A percentile compares a stretch with the other conserved stretches of the same genome.
Evolutionary conservation across 2,797 vertebrate species (phyloP).

Genomic region (Peromyscus attwateri): DNA sequence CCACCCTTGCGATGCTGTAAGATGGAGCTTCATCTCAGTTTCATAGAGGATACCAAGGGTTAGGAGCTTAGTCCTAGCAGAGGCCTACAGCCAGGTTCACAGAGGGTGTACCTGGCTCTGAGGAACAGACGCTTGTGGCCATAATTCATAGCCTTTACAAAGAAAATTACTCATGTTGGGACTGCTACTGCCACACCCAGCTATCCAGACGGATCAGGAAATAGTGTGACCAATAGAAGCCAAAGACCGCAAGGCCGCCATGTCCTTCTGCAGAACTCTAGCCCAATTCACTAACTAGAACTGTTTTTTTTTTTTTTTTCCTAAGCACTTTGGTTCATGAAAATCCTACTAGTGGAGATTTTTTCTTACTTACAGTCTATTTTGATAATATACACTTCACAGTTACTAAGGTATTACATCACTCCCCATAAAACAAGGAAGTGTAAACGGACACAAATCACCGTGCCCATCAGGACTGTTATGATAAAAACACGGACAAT

Average conservation of each 20-base stretch:
- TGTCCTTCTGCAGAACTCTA: too few species aligned
- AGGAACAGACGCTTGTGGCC: too few species aligned
- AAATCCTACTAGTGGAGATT: not conserved
- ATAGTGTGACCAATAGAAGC: not conserved
- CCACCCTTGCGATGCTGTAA: not conserved
- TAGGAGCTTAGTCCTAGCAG: not conserved
- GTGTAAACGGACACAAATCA: not conserved
- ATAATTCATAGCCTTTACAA: not conserved
- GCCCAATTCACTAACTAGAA: not conserved
- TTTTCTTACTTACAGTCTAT: not conserved
- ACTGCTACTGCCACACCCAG: not conserved
- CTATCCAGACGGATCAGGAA: not conserved
- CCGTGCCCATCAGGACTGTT: not conserved
- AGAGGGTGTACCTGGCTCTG: not conserved
- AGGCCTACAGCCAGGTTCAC: not conserved
- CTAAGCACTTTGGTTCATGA: not conserved
- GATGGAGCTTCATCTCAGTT: not conserved
- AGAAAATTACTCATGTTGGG: not conserved
- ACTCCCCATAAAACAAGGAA: not conserved
- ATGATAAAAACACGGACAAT: not conserved
- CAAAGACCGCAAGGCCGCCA: not conserved
- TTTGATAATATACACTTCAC: not conserved
- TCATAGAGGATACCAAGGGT: not conserved
- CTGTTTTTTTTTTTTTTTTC: not conserved
- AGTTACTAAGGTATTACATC: not conserved